phyloP scores from a whole-genome alignment of 2,888 invertebrate species.

The Lordiphosa fenestrarum region DNA sequence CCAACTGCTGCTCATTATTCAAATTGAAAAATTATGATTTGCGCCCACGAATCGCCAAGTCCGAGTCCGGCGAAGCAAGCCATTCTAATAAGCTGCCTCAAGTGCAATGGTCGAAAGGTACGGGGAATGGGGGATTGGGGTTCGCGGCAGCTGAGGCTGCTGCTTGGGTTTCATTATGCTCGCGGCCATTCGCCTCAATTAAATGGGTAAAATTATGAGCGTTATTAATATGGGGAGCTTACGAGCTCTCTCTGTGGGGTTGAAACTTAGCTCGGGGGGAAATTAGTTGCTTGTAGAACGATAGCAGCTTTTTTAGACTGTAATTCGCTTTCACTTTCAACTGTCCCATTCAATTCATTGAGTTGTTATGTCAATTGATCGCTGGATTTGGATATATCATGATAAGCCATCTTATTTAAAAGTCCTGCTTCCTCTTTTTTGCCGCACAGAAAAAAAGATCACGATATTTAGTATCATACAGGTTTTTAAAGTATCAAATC shows the following conservation, averaged over 20 bases:
- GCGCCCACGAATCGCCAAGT: constrained; percentile 51
- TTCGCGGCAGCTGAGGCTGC: constrained; percentile 35
- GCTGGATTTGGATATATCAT: too few species aligned
- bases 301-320: too few species aligned
- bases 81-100: constrained; percentile 69
- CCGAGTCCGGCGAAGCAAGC: constrained; percentile 51
- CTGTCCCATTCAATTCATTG: too few species aligned
- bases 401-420: too few species aligned
- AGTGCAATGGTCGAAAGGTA: constrained; percentile 48
- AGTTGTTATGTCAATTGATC: too few species aligned
- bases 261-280: neutral
- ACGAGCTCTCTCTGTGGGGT: constrained; percentile 2
- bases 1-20: constrained; percentile 63
- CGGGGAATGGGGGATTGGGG: neutral
- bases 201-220: constrained; percentile 61
- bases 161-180: constrained; percentile 48
- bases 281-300: too few species aligned
- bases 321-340: too few species aligned
- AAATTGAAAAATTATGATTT: constrained; percentile 74
- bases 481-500: too few species aligned
- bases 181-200: constrained; percentile 56
- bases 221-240: constrained; percentile 47
- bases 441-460: too few species aligned
- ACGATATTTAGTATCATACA: too few species aligned
- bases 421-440: too few species aligned